These are phyloP conservation scores for Poliocrania exsul DNA, from an alignment of 2,797 vertebrate genomes.

Conservation along the genomic window DNA sequence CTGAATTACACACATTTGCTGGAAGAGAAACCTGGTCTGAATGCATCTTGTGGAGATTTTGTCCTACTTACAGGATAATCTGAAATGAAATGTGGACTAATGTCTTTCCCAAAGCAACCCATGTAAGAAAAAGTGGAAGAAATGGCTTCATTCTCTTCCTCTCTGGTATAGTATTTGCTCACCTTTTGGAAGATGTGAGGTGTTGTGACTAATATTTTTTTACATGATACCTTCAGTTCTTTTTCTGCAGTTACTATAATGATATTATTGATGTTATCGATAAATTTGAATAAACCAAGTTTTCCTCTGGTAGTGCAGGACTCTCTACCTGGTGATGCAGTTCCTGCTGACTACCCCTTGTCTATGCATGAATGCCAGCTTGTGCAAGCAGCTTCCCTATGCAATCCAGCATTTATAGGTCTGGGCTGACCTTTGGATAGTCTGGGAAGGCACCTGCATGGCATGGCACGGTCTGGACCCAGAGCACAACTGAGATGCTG, in stretches of 20 bases:
- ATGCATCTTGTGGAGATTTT: not conserved
- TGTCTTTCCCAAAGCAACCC: not conserved
- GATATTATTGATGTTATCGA: not conserved
- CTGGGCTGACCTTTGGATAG: not conserved
- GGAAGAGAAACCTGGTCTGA: not conserved
- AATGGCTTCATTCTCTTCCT: not conserved
- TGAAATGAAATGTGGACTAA: not conserved
- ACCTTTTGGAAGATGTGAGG: not conserved
- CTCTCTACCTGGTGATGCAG: not conserved
- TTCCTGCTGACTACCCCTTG: not conserved
- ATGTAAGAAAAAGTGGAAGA: not conserved
- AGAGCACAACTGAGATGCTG: not conserved
- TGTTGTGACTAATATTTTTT: not conserved
- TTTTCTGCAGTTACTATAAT: not conserved
- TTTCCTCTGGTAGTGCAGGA: not conserved
- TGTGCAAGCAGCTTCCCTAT: fast-evolving
- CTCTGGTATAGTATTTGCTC: not conserved
- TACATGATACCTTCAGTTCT: not conserved
- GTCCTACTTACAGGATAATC: fast-evolving
- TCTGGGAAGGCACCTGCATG: not conserved
- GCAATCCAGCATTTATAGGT: fast-evolving
- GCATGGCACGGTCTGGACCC: not conserved
- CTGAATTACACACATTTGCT: not conserved
- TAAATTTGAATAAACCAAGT: not conserved
- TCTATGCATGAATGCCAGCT: fast-evolving